A percentile compares a stretch with the other conserved stretches of the same genome.
phyloP scores from a whole-genome alignment of 2,888 invertebrate genomes.

The Caenorhabditis sp. region DNA sequence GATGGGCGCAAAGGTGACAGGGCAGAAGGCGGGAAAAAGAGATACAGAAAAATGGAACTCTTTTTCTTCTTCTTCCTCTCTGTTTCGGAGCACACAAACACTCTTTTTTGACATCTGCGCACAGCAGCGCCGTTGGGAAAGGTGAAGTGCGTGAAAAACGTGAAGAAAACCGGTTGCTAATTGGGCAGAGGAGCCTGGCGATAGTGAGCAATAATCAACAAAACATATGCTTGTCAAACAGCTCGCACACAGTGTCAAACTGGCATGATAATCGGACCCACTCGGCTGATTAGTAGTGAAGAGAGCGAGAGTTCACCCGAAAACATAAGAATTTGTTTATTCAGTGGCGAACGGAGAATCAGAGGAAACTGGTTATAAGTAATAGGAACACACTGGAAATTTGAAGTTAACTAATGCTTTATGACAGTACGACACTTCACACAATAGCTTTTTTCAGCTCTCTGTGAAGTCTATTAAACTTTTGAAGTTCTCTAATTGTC shows the following conservation, averaged over 20 bases:
- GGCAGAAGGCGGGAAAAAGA: conserved; percentile 38
- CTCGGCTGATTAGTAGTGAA: conserved; percentile 17
- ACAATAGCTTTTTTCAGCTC: background rate
- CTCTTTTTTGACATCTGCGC: conserved; percentile 54
- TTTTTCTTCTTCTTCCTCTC: conserved; percentile 3
- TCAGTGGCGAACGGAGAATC: background rate
- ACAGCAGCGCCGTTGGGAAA: conserved; percentile 9
- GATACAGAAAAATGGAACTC: conserved; percentile 35
- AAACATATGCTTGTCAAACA: conserved; percentile 59
- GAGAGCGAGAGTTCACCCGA: conserved; percentile 23
- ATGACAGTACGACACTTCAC: conserved; percentile 37
- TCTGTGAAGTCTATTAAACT: too few relatives aligned
- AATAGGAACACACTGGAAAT: conserved; percentile 15
- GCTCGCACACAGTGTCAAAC: conserved; percentile 48
- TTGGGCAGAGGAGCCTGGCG: background rate
- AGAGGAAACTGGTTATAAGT: background rate
- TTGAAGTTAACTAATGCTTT: conserved; percentile 21
- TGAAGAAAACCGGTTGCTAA: conserved; percentile 39
- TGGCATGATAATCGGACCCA: conserved; percentile 50
- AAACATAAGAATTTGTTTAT: conserved; percentile 27
- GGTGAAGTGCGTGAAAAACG: conserved; percentile 58
- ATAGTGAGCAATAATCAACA: conserved; percentile 53
- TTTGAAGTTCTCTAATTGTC: too few relatives aligned
- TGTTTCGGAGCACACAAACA: conserved; percentile 38
- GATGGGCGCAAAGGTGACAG: conserved; percentile 48